Conservation (phyloP, 2,888 invertebrate genomes). For the Tubulanus polymorphus region DNA sequence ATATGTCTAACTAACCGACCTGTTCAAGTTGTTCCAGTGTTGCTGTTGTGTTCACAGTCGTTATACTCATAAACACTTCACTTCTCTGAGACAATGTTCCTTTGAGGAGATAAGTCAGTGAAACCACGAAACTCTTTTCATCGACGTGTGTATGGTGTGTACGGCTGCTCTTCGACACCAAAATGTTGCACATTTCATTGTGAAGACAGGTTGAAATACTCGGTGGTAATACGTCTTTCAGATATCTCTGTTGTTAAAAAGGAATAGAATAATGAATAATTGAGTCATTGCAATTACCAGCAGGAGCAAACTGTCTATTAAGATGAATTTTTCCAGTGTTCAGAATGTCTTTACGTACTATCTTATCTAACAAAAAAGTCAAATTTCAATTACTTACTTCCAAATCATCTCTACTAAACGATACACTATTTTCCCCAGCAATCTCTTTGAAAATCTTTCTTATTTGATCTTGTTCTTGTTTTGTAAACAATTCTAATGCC, state of each 20-base stretch:
- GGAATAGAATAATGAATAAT: not conserved
- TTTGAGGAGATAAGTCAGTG: constrained; percentile 17
- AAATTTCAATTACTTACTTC: too few species aligned
- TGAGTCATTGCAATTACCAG: too few species aligned
- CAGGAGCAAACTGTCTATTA: too few species aligned
- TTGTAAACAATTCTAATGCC: not conserved
- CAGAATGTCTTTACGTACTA: too few species aligned
- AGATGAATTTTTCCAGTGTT: too few species aligned
- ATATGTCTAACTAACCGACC: not conserved
- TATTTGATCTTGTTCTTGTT: not conserved
- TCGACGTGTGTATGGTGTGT: not conserved
- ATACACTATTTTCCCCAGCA: not conserved
- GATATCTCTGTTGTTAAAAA: not conserved
- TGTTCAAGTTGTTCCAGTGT: too few species aligned
- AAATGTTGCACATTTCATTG: not conserved
- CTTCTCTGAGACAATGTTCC: constrained; percentile 17
- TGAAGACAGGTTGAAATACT: not conserved
- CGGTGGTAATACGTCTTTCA: not conserved
- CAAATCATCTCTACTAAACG: not conserved
- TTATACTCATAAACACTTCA: constrained; percentile 12
- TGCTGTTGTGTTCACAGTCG: constrained; percentile 10
- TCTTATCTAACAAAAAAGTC: too few species aligned
- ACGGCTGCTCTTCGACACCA: not conserved
- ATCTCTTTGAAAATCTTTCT: not conserved
- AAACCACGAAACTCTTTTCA: not conserved